Evolutionary conservation across 2,888 invertebrate genomes (phyloP).

Genomic region (Gisinianus flammeolus): DNA sequence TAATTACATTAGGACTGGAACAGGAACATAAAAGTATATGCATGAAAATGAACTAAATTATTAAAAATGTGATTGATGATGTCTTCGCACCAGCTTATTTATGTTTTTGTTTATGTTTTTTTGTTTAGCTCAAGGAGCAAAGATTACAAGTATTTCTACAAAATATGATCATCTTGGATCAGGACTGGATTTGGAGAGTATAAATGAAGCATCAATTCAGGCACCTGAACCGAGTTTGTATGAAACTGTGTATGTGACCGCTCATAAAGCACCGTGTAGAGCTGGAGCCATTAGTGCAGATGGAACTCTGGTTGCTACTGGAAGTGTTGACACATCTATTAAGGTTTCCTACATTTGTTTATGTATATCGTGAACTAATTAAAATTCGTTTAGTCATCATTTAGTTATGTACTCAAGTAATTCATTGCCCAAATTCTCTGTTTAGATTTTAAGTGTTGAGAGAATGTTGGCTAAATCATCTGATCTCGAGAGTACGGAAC

Average conservation of each 20-base stretch:
- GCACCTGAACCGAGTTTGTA: constrained; percentile 97
- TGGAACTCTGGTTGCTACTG: constrained; percentile 95
- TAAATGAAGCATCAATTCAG: constrained; percentile 89
- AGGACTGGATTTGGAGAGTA: constrained; percentile 91
- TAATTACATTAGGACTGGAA: constrained; percentile 84
- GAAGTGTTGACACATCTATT: constrained; percentile 97
- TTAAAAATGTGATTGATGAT: neutral
- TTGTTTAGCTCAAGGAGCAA: constrained; percentile 55
- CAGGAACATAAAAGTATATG: constrained; percentile 72
- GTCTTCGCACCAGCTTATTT: neutral
- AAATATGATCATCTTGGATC: constrained; percentile 69
- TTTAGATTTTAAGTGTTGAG: constrained; percentile 93
- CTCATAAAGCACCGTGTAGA: constrained; percentile 75
- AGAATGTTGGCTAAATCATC: constrained; percentile 98
- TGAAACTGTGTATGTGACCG: constrained; percentile 98
- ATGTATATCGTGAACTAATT: neutral
- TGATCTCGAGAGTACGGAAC: constrained; percentile 83
- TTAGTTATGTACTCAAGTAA: neutral
- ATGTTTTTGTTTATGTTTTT: neutral
- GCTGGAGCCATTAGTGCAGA: constrained; percentile 95
- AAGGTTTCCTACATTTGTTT: constrained; percentile 69
- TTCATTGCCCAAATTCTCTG: neutral
- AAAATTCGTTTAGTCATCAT: neutral
- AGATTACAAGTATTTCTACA: constrained; percentile 53
- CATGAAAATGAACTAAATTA: too few relatives aligned